phyloP scores from a whole-genome alignment of 2,888 invertebrate genomes.

The Lasioglossum zephyrum region DNA sequence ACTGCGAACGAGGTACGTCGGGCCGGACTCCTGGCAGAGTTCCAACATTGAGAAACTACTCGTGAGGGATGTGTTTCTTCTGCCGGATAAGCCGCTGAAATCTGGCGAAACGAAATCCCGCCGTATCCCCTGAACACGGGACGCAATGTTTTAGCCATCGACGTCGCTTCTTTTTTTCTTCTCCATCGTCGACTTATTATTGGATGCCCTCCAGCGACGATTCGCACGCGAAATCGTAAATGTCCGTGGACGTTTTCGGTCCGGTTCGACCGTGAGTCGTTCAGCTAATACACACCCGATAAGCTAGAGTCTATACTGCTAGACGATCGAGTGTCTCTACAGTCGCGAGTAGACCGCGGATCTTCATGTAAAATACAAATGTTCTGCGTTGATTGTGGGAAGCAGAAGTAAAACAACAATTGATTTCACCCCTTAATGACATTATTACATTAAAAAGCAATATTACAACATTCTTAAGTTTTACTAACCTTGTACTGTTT shows the following conservation, averaged over 20 bases:
- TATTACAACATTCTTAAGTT: too few species aligned
- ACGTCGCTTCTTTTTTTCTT: neutral
- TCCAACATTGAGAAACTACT: constrained; percentile 24
- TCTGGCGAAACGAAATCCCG: neutral
- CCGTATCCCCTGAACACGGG: neutral
- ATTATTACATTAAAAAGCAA: too few species aligned
- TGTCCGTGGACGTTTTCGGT: neutral
- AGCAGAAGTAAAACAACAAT: too few species aligned
- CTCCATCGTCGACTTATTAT: too few species aligned
- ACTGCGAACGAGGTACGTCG: constrained; percentile 13
- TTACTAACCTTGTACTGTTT: too few species aligned
- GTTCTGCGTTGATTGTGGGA: too few species aligned
- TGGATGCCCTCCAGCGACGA: neutral
- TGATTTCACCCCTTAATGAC: too few species aligned
- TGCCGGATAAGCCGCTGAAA: constrained; percentile 1
- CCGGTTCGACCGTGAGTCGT: neutral
- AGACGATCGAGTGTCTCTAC: neutral
- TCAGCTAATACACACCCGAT: neutral
- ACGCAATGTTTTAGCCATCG: neutral
- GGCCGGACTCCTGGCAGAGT: constrained; percentile 16
- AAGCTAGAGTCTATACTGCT: too few species aligned
- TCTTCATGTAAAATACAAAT: too few species aligned
- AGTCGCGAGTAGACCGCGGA: too few species aligned
- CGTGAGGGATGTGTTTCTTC: constrained; percentile 9
- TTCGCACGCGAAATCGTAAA: neutral